phyloP scores from a whole-genome alignment of 2,888 invertebrate species.

The Hetaerina titia region DNA sequence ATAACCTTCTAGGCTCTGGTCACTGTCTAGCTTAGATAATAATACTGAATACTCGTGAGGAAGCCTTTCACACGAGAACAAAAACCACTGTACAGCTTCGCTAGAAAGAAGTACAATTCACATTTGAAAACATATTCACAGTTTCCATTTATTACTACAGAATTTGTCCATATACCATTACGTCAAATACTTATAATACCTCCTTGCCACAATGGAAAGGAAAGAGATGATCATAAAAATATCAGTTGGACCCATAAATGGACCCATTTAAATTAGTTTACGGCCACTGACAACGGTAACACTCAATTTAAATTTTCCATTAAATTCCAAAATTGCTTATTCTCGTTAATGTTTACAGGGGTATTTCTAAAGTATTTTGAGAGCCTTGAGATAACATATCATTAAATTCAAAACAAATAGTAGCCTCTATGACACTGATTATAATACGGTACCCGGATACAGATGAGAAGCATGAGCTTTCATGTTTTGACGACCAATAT shows the following conservation, averaged over 20 bases:
- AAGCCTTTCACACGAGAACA: no score
- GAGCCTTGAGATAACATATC: not conserved
- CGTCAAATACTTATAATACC: no score
- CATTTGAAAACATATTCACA: no score
- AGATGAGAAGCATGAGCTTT: not conserved
- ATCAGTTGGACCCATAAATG: not conserved
- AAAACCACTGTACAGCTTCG: no score
- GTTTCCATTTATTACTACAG: no score
- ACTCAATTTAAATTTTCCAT: not conserved
- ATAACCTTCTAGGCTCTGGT: no score
- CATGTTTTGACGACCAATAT: not conserved
- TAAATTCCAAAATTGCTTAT: not conserved
- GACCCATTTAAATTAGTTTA: not conserved
- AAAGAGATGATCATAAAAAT: not conserved
- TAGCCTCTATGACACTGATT: not conserved
- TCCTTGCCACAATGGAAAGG: no score
- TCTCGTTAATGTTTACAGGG: not conserved
- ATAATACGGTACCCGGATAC: not conserved
- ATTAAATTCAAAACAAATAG: not conserved
- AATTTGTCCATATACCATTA: no score
- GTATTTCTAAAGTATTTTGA: not conserved
- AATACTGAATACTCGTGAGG: no score
- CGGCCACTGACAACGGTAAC: not conserved
- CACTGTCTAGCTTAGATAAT: no score
- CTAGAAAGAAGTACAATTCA: no score